Evolutionary conservation across 2,113 vertebrate species (phyloP), one percentile per base, ranked within the genome.

Genomic region (Lophura nycthemera): DNA sequence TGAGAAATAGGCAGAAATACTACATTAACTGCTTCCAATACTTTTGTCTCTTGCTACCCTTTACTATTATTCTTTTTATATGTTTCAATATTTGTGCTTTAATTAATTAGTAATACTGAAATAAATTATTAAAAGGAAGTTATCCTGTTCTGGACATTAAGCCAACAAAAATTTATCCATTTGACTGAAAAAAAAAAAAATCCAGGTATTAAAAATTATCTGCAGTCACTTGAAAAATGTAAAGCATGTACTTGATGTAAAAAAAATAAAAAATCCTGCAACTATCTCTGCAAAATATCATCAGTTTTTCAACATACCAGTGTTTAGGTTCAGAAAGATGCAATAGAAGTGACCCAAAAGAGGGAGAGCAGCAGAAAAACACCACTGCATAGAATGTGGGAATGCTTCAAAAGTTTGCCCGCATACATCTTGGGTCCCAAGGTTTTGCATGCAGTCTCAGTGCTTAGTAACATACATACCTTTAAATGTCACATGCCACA

Each of bases 321-420:
- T 25, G 16, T 2, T 0, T 6, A 27, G 30, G 9, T 67, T 19
- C 16, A 10, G 56, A 32, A 60, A 30, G 27, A 1, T 3, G 15
- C 1, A 1, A 15, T 13, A 50, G 30, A 83, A 87, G 34, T 13
- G 11, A 64, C 10, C 27, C 9, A 48, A 59, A 56, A 3, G 12
- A 50, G 12, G 25, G 47, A 21, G 11, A 21, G 32, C 2, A 1
- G 22, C 34, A 59, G 1, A 2, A 45, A 38, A 85, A 32, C 10
- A 83, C n/a, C 24, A 38, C 10, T 3, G 25, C 8, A 48, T 20
- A 86, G 56, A 73, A 57, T 4, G 5, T 19, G 21, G 19, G 7
- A 72, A n/a, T 4, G n/a, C 54, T 54, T 73, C 50, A 42, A 38
- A 38, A 32, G 18, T 29, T 73, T 73, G 48, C 19, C 10, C 7